These are phyloP conservation scores for Napeogenes inachia DNA, from an alignment of 2,888 invertebrate species.

Conservation along the genomic window DNA sequence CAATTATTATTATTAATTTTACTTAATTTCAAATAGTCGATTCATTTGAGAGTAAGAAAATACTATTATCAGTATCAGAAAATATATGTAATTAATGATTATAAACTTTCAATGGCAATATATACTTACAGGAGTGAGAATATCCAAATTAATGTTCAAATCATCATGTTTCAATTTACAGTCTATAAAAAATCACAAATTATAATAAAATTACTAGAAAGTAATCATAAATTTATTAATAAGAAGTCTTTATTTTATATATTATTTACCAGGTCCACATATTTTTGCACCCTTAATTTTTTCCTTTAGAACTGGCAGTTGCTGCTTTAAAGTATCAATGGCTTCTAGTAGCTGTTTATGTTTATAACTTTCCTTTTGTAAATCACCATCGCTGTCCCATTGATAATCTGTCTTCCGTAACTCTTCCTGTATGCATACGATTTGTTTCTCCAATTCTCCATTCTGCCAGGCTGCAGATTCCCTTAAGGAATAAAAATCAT, in stretches of 20 bases:
- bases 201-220: background rate
- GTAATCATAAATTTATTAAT: background rate
- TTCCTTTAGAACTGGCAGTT: slow-evolving; percentile 62
- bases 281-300: slow-evolving; percentile 69
- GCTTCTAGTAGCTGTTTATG: slow-evolving; percentile 64
- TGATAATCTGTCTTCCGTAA: slow-evolving; percentile 59
- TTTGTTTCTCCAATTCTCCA: slow-evolving; percentile 67
- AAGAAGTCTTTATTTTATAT: background rate
- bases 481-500: slow-evolving; percentile 37
- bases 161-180: slow-evolving; percentile 73
- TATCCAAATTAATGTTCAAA: slow-evolving; percentile 70
- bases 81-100: too few relatives aligned
- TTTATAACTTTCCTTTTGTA: slow-evolving; percentile 55
- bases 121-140: slow-evolving; percentile 64
- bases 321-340: slow-evolving; percentile 56
- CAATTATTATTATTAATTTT: too few relatives aligned
- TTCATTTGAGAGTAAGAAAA: background rate
- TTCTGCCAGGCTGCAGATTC: slow-evolving; percentile 72
- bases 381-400: slow-evolving; percentile 64
- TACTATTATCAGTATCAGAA: too few relatives aligned
- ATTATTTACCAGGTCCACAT: slow-evolving; percentile 61
- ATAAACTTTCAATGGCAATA: background rate
- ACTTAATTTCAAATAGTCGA: too few relatives aligned
- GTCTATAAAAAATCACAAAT: slow-evolving; percentile 46
- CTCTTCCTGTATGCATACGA: slow-evolving; percentile 64